Conservation (phyloP, 2,797 vertebrate species). For the Argyrosomus regius region DNA sequence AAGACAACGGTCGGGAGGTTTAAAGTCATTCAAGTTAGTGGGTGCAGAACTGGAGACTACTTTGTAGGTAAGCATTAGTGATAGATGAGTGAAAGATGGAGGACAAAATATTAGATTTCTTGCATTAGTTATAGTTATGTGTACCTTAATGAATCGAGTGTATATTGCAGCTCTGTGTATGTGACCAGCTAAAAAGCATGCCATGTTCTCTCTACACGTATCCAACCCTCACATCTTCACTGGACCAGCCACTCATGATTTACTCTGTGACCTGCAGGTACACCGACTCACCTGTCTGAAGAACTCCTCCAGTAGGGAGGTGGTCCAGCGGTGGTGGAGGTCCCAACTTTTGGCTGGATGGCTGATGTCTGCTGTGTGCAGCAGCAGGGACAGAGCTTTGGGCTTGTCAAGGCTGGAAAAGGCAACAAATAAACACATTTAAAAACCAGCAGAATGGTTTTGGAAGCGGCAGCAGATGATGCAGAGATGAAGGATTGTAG, state of each 20-base stretch:
- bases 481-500: background rate
- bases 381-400: conserved; percentile 96
- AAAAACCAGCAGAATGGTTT: background rate
- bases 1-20: too few relatives aligned
- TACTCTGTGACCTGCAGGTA: background rate
- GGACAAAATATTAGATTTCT: background rate
- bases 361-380: conserved; percentile 99
- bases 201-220: background rate
- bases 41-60: too few relatives aligned
- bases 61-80: too few relatives aligned
- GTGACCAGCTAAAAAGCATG: background rate
- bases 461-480: background rate
- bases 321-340: conserved; percentile 97
- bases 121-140: background rate
- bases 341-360: conserved; percentile 98
- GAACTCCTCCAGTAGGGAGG: conserved; percentile 97
- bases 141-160: background rate
- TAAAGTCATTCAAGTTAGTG: too few relatives aligned
- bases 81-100: too few relatives aligned
- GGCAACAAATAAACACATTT: background rate
- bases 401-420: conserved; percentile 94
- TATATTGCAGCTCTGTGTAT: background rate
- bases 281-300: conserved; percentile 93
- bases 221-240: background rate
- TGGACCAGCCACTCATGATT: background rate